These are phyloP conservation scores for Boulengeromyrus knoepffleri DNA, from an alignment of 2,113 vertebrate genomes.

Conservation along the genomic window DNA sequence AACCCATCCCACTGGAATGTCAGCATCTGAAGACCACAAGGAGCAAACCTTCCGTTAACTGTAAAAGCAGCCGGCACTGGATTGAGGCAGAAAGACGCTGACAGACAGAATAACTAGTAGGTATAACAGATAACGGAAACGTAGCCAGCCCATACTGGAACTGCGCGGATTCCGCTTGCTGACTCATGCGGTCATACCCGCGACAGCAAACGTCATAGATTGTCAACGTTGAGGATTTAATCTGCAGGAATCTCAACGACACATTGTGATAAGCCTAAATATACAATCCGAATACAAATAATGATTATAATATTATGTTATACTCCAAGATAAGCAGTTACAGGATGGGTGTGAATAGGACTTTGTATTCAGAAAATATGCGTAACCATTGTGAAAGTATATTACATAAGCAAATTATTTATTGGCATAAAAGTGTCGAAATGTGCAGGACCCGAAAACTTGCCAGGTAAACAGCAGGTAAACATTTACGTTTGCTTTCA, in stretches of 20 bases:
- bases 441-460: not conserved
- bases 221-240: not conserved
- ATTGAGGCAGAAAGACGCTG: not conserved
- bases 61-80: not conserved
- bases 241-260: not conserved
- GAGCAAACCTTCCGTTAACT: not conserved
- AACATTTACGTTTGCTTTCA: not conserved
- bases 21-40: not conserved
- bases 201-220: not conserved
- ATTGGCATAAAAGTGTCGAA: not conserved
- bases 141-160: not conserved
- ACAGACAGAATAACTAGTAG: not conserved
- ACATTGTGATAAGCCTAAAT: not conserved
- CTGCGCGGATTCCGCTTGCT: not conserved
- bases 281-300: not conserved
- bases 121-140: not conserved
- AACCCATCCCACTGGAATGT: not conserved
- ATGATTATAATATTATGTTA: not conserved
- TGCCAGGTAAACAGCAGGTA: not conserved
- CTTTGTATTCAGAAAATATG: not conserved
- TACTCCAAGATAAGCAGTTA: not conserved
- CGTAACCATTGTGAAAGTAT: not conserved
- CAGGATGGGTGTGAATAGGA: not conserved
- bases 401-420: not conserved
- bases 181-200: not conserved